Evolutionary conservation across 2,888 invertebrate genomes (phyloP).

Genomic region (Myathropa florea): DNA sequence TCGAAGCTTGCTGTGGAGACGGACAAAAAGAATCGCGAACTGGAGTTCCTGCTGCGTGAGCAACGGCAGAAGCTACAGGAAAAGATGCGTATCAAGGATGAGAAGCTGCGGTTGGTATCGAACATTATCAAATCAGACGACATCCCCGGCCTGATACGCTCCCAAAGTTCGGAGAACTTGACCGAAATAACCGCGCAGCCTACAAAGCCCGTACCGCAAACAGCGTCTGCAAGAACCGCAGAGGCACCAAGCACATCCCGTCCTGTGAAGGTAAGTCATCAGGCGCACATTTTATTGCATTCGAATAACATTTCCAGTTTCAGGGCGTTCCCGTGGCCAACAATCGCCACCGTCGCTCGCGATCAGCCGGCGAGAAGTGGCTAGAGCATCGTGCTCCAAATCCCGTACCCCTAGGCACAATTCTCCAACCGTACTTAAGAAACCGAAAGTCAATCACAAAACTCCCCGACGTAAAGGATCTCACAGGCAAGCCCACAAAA

Average conservation of each 20-base stretch:
- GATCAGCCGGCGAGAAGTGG: constrained; percentile 91
- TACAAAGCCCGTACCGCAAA: constrained; percentile 10
- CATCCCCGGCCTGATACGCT: constrained; percentile 74
- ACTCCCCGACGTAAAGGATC: constrained; percentile 89
- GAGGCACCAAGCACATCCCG: constrained; percentile 45
- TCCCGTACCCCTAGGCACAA: constrained; percentile 92
- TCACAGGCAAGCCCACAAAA: constrained; percentile 89
- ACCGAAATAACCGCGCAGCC: constrained; percentile 24
- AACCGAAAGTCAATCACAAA: constrained; percentile 92
- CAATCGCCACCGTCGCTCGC: constrained; percentile 88
- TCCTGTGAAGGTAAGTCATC: constrained; percentile 16
- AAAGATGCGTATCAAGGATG: constrained; percentile 83
- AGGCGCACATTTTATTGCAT: not conserved
- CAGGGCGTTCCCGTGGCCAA: constrained; percentile 87
- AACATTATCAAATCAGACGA: constrained; percentile 83
- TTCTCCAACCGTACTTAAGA: constrained; percentile 91
- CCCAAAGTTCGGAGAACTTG: constrained; percentile 77
- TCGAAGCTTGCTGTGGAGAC: constrained; percentile 87
- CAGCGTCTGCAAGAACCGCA: constrained; percentile 22
- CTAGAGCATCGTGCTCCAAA: constrained; percentile 93
- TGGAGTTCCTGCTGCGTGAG: constrained; percentile 84
- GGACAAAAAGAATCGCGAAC: constrained; percentile 88
- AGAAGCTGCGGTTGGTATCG: constrained; percentile 84
- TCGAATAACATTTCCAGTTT: not conserved
- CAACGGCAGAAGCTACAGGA: constrained; percentile 83